Base-by-base conservation (phyloP, 2,113 vertebrate species). In the Corapipo altera region DNA sequence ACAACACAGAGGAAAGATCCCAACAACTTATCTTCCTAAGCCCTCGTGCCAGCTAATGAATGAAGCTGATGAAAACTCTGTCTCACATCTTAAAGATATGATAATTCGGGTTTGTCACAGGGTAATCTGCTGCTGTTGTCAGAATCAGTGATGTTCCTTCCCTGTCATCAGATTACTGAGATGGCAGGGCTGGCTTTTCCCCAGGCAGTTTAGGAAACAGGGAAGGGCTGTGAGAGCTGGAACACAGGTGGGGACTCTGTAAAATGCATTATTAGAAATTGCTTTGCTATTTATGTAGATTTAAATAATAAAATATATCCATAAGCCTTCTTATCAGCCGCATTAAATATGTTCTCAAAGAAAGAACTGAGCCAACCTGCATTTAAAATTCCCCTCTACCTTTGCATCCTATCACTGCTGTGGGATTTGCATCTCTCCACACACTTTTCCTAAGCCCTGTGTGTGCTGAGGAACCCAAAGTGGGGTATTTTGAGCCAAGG, bases 271-370 rank as follows among this genome's bases (percentile, higher is more conserved):
- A 67, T 93, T 83, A 88, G 80, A 93, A 93, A 93, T 88, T 88
- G 66, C 59, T 93, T 91, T 91, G 39, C 83, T 92, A 88, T 95
- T 93, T 96, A 89, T 88, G 85, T 80, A 85, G 64, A 93, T 92
- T 91, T 91, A 91, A 93, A 93, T 92, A 96, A 95, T 94, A 86
- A 80, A 93, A 94, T 88, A 83, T 77, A 51, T 66, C 59, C 72
- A 88, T 67, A 96, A 93, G 69, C 69, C 65, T 70, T 80, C 85
- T 95, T 88, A 95, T 88, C 72, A 83, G 15, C 64, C 58, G 55
- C 79, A 74, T 88, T 90, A 93, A 90, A 77, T 72, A 49, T 43
- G 33, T 91, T 88, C 86, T 93, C 69, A 72, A 70, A 85, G 77
- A 72, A 89, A 88, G 67, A 67, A 77, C 85, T 88, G 77, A 91